Evolutionary conservation across 23 tunicate genomes (phyloP), one percentile per base, ranked within the genome.

Genomic region (Aplidium turbinatum): DNA sequence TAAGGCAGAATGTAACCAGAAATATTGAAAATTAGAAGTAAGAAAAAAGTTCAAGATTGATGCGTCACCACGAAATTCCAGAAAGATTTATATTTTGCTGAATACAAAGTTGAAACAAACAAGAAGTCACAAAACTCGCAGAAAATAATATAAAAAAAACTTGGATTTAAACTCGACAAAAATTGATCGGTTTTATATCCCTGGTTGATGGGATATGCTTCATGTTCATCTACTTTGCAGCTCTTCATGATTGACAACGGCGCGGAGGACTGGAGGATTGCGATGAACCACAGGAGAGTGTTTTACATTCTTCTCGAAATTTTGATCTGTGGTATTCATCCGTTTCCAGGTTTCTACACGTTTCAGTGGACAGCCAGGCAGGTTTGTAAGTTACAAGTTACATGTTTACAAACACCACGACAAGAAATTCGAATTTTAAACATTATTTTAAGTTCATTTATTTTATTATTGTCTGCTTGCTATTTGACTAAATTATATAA

Each of bases 241-340:
- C 68, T 95, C 1, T 95, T 88, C 35, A 83, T 87, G 96, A 95
- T 95, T 68, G 99, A 95, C 72, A 88, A 88, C 36, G 99, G 96
- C 11, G 95, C 99, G 0, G 99, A 89, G 18, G 99, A 95, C 48
- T 95, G 99, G 96, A 58, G 95, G 52, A 89, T 95, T 27, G 99
- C 99, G 26, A 87, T 95, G 96, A 82, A 75, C 61, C 55, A 72
- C 64, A 84, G 89, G 74, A 52, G 99, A 38, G 64, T 95, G 1
- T 72, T 91, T 35, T 83, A 56, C 35, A 89, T 89, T 57, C 18
- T 50, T 1, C 80, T 95, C 21, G 99, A 88, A 33, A 58, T 95
- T 20, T 30, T 83, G 19, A 82, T 90, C 1, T 95, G 99, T 51
- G 65, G 82, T 24, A 69, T 95, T 70, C 91, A 85, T 60, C 99